Base-by-base conservation (phyloP, 2,113 vertebrate species). In the Cyprinodon tularosa region DNA sequence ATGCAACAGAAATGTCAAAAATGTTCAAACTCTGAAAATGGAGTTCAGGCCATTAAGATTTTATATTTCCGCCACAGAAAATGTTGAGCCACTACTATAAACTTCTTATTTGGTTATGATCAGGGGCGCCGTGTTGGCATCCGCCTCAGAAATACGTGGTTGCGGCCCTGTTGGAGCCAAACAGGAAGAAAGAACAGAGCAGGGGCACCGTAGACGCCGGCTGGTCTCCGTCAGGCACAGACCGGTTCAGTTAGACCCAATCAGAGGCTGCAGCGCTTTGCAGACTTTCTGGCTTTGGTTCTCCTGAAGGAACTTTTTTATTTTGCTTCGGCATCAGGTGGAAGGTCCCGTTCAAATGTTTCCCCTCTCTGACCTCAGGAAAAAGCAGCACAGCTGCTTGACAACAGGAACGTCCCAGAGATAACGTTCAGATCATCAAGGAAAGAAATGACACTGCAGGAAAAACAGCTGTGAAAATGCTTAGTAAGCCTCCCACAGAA, bases 281-380 rank as follows among this genome's bases (percentile, higher is more conserved):
- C 68, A 80, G 45, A 84, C 75, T 65, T 74, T 76, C 74, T 74
- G 79, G 38, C 71, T 83, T 81, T 84, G 62, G 74, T 80, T 88
- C 80, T 80, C 73, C 86, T 78, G 74, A 48, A 88, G 79, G 82
- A 84, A 85, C 72, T 78, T 66, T 81, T 29, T 83, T 45, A 76
- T 74, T 48, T 13, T 64, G 40, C 66, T 42, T 36, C 11, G 42
- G 69, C 15, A 57, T 77, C 66, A 75, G 80, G 70, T 81, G 71
- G 62, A 81, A 80, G 82, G 81, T 80, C 78, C 85, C 77, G 63
- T 38, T 60, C 70, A 81, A 75, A 83, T 90, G 91, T 92, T 93
- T 89, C 86, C 81, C 89, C 88, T 90, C 91, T 74, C 1, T 82
- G 14, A 57, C 63, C 22, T 57, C 17, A 57, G 66, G 65, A 62